Evolutionary conservation across 2,113 vertebrate genomes (phyloP).

Genomic region (Ceuthmochares aereus): DNA sequence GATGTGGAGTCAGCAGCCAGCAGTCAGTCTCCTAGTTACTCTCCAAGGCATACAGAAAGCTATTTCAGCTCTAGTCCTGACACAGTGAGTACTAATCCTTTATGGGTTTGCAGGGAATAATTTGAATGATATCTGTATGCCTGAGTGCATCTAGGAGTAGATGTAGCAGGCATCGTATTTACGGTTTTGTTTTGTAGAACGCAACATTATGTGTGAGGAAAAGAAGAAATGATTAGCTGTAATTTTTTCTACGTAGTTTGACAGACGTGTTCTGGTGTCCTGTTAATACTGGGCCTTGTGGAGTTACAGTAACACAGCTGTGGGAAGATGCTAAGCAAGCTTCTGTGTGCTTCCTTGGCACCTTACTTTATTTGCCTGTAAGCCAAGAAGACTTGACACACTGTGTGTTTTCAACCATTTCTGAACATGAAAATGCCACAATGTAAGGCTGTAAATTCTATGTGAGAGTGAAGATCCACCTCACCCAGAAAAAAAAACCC

Average conservation of each 20-base stretch:
- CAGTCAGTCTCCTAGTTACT: conserved; percentile 70
- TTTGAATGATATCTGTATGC: background rate
- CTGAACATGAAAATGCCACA: background rate
- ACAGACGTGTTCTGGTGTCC: background rate
- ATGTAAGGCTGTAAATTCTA: background rate
- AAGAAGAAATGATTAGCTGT: background rate
- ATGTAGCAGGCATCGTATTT: background rate
- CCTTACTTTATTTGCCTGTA: background rate
- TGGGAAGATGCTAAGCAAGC: background rate
- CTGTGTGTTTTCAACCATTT: background rate
- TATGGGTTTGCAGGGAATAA: background rate
- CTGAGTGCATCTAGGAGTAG: no score
- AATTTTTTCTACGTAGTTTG: background rate
- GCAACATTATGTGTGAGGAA: background rate
- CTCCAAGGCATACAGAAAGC: conserved; percentile 68
- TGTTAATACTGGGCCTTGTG: background rate
- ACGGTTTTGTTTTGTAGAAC: background rate
- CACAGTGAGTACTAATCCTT: conserved; percentile 68
- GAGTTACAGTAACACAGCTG: background rate
- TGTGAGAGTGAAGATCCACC: background rate
- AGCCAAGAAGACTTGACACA: background rate
- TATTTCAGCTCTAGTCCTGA: conserved; percentile 76
- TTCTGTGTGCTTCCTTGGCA: background rate
- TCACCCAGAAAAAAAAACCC: background rate
- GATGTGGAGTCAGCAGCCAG: conserved; percentile 41